phyloP scores from a whole-genome alignment of 2,113 vertebrate species.

The Columbina picui region DNA sequence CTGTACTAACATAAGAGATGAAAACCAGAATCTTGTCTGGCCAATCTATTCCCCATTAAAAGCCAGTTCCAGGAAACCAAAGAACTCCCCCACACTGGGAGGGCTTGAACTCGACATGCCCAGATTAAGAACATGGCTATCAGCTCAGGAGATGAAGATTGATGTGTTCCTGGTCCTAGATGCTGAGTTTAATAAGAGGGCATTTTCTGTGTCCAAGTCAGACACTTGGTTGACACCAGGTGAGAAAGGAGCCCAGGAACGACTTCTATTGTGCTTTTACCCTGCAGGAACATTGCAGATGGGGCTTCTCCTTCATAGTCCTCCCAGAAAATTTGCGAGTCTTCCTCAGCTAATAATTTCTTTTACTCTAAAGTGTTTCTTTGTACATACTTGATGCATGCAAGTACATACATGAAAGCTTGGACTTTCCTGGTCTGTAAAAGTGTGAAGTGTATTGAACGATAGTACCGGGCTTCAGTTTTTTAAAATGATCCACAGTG shows the following conservation, averaged over 20 bases:
- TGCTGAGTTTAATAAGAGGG: slow-evolving; percentile 6
- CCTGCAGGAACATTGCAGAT: background rate
- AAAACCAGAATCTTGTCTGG: slow-evolving; percentile 60
- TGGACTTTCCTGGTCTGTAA: background rate
- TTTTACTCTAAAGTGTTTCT: background rate
- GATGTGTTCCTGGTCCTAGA: slow-evolving; percentile 32
- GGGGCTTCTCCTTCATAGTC: background rate
- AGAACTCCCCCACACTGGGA: slow-evolving; percentile 24
- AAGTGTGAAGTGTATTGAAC: background rate
- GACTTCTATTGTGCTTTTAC: background rate
- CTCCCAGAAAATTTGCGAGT: background rate
- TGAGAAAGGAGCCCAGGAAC: background rate
- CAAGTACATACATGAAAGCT: background rate
- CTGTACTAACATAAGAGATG: slow-evolving; percentile 41
- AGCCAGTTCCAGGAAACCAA: slow-evolving; percentile 42
- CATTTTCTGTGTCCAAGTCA: background rate
- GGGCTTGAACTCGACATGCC: slow-evolving; percentile 4
- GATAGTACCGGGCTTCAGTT: background rate
- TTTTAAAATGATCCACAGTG: background rate
- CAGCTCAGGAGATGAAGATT: slow-evolving; percentile 41
- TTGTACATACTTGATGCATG: background rate
- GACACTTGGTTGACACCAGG: background rate
- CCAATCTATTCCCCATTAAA: slow-evolving; percentile 49
- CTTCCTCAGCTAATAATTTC: background rate
- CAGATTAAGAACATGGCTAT: slow-evolving; percentile 28